phyloP scores from a whole-genome alignment of 23 tunicate species.

The Ciona savignyi region DNA sequence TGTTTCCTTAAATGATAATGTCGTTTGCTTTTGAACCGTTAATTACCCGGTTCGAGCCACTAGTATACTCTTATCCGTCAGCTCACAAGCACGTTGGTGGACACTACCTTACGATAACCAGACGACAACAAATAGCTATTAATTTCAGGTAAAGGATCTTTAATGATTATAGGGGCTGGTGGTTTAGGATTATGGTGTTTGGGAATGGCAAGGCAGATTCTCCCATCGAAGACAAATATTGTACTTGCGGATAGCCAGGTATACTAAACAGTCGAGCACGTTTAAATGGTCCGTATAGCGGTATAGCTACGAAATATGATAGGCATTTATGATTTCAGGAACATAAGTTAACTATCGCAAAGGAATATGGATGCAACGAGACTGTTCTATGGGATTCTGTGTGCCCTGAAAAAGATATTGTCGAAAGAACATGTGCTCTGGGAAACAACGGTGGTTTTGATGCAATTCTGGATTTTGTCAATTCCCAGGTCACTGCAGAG shows the following conservation, averaged over 20 bases:
- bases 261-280: no score
- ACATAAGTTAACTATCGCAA: constrained; percentile 18
- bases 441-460: constrained; percentile 22
- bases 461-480: constrained; percentile 30
- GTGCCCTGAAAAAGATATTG: neutral
- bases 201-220: constrained; percentile 18
- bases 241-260: constrained; percentile 21
- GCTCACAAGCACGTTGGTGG: no score
- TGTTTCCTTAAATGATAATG: no score
- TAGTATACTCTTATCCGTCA: no score
- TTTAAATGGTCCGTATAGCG: no score
- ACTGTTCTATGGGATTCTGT: constrained; percentile 19
- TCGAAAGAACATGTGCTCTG: neutral
- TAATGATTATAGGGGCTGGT: constrained; percentile 43
- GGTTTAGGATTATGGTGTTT: constrained; percentile 46
- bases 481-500: constrained; percentile 6
- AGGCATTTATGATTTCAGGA: constrained; percentile 7
- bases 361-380: constrained; percentile 30
- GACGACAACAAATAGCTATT: no score
- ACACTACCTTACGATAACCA: no score
- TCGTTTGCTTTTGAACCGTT: no score
- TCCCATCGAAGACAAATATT: constrained; percentile 16
- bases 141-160: constrained; percentile 18
- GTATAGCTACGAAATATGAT: neutral
- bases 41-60: no score